phyloP scores from a whole-genome alignment of 2,113 vertebrate species.

The Elgaria multicarinata region DNA sequence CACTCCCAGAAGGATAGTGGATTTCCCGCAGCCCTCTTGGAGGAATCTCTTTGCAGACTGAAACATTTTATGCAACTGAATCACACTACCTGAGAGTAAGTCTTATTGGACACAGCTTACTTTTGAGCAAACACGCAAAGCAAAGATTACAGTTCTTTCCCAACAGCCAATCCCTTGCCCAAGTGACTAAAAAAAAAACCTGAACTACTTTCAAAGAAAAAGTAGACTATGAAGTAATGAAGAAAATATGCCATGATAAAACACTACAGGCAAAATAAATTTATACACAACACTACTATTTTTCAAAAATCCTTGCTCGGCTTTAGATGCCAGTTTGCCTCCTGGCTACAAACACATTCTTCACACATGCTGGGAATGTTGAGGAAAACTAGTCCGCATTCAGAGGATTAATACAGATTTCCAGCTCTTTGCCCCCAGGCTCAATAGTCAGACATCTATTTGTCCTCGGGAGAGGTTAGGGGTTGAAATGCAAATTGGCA shows the following conservation, averaged over 20 bases:
- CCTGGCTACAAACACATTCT: slow-evolving; percentile 84
- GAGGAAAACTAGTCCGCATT: slow-evolving; percentile 81
- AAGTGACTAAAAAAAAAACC: slow-evolving; percentile 57
- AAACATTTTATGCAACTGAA: neutral
- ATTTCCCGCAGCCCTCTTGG: neutral
- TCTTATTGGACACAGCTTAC: neutral
- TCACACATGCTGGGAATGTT: slow-evolving; percentile 83
- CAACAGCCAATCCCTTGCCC: slow-evolving; percentile 53
- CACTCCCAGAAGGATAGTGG: neutral
- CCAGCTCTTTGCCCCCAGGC: slow-evolving; percentile 74
- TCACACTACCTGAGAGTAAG: neutral
- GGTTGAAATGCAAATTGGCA: slow-evolving; percentile 81
- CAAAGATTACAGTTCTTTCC: slow-evolving; percentile 48
- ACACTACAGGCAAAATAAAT: slow-evolving; percentile 81
- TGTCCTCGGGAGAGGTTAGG: slow-evolving; percentile 85
- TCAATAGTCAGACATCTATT: slow-evolving; percentile 78
- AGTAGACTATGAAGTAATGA: slow-evolving; percentile 72
- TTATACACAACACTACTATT: slow-evolving; percentile 84
- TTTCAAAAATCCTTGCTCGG: slow-evolving; percentile 82
- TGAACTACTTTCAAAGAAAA: slow-evolving; percentile 67
- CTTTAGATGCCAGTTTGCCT: slow-evolving; percentile 83
- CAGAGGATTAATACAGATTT: slow-evolving; percentile 83
- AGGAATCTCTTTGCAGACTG: too few species aligned
- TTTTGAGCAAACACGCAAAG: slow-evolving; percentile 10
- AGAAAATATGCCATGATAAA: slow-evolving; percentile 75